These are phyloP conservation scores for Polyommatus icarus DNA, from an alignment of 2,888 invertebrate genomes.

Conservation along the genomic window DNA sequence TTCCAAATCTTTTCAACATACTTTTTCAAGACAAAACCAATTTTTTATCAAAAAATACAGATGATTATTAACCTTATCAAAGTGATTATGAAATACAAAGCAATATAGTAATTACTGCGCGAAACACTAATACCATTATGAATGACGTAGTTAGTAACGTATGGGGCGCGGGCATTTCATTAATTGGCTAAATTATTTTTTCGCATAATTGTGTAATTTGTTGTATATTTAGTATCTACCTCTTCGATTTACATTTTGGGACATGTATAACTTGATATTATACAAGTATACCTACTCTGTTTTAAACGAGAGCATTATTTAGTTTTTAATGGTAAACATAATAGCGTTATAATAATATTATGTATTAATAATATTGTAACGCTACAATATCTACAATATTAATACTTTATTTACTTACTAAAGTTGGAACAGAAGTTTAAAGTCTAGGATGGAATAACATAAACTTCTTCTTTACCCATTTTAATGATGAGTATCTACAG, in stretches of 20 bases:
- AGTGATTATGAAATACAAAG: background rate
- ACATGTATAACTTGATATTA: background rate
- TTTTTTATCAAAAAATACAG: background rate
- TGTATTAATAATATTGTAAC: no score
- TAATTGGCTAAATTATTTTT: slow-evolving; percentile 18
- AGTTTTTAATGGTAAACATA: no score
- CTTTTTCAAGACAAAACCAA: no score
- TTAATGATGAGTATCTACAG: no score
- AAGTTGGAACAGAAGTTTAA: no score
- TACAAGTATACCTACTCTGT: no score
- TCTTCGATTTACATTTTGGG: background rate
- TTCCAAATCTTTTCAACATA: background rate
- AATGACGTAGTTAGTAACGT: background rate
- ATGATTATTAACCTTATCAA: background rate
- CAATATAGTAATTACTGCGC: slow-evolving; percentile 29
- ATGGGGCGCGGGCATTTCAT: background rate
- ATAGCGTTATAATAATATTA: no score
- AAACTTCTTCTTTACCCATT: no score
- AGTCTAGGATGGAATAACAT: no score
- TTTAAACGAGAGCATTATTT: no score
- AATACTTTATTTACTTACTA: no score
- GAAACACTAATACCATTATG: slow-evolving; percentile 19
- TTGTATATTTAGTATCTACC: background rate
- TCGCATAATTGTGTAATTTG: background rate
- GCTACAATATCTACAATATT: no score